Base-by-base conservation (phyloP, 2,113 vertebrate genomes). In the Brachypteracias leptosomus region DNA sequence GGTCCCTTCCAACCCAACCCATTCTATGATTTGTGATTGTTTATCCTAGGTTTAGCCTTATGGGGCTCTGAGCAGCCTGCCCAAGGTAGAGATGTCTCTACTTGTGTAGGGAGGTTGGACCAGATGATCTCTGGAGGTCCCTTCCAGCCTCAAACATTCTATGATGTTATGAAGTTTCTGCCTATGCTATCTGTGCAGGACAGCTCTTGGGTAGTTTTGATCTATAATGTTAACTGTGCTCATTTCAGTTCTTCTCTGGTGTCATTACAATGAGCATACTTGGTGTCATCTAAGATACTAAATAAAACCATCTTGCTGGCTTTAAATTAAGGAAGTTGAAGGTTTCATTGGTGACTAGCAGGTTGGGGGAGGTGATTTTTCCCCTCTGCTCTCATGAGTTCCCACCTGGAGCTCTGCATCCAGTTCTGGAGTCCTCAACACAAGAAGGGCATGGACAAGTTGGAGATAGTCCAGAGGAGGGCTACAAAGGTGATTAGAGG, bases 221-320 rank as follows among this genome's bases (percentile, higher is more conserved):
- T 13, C 28, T 33, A 14, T 29, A 14, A 22, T 13, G 15, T 26
- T 40, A 68, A 0, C 29, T 52, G 13, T 9, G 14, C 54, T 14
- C 8, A 1, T 54, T 80, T 59, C 17, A 12, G 17, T 33, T 29
- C n/a, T 35, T n/a, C 38, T 52, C 8, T 24, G 10, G 7, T 26
- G 35, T 28, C 21, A 17, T 46, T 35, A 15, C 35, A 40, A 1
- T 1, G 20, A 57, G 22, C 9, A 0, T 7, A 55, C 26, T 35
- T 40, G 57, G 24, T 75, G n/a, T 16, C 54, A 24, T 58, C 28
- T 11, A 59, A 77, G 61, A 35, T 40, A 58, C 46, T 11, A 40
- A 71, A 16, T 36, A 36, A 59, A 74, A 65, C 42, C 14, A 1
- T 46, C 38, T 40, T 89, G 16, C 82, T 75, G 62, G 13, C 65